Evolutionary conservation across 2,888 invertebrate genomes (phyloP), one percentile per base, ranked within the genome.

Genomic region (Peribatodes rhomboidaria): DNA sequence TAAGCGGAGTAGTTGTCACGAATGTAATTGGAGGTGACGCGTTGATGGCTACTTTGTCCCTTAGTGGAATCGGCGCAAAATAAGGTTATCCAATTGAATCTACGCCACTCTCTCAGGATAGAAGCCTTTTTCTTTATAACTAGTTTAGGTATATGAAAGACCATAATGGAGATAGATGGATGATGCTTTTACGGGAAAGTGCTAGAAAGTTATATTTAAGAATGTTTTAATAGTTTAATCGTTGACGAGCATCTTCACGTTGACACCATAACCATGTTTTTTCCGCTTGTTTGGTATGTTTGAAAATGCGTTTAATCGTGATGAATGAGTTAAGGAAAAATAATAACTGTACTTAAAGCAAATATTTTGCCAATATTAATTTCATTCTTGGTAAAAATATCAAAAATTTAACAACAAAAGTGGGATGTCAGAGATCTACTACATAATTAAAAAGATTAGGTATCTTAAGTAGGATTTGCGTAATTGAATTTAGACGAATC

Each of bases 151-250:
- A 27, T 7, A 13, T 1, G 2, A 47, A 9, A 47, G 22, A n/a
- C 20, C 6, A 14, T 47, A 14, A 27, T 31, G 16, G 10, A 46
- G 16, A 20, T 35, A 53, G 22, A 27, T 41, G 35, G 39, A 33
- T 47, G 39, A 58, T 16, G 50, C 57, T 57, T 37, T 47, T 55
- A 20, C 59, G 60, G n/a, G 68, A 69, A 70, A 72, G 65, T 68
- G 33, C 11, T 56, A 50, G 65, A 65, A 57, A 65, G n/a, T n/a
- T 56, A n/a, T 39, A 54, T 37, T 44, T 35, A 60, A 52, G 67
- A 66, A 68, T 70, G 67, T 67, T 65, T 60, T 68, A 71, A 69
- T 67, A n/a, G 55, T 60, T 63, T 64, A 69, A 70, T 70, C 49
- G 63, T 58, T 16, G 41, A 18, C 31, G 22, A 35, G 14, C 60